phyloP scores from a whole-genome alignment of 2,888 invertebrate genomes.

The Andrena haemorrhoa region DNA sequence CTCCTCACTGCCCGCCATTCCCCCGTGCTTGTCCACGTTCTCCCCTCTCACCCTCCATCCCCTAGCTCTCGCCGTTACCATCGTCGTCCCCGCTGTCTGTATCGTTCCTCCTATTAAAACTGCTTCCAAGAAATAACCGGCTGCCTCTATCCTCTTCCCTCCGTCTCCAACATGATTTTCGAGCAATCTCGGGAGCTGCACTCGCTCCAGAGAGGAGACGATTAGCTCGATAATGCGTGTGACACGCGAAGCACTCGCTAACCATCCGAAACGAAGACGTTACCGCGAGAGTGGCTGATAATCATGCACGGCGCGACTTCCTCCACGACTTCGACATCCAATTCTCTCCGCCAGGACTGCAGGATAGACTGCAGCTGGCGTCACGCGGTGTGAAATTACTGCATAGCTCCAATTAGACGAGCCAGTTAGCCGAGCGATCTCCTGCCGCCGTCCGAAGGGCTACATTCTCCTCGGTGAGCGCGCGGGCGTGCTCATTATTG shows the following conservation, averaged over 20 bases:
- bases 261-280: conserved; percentile 30
- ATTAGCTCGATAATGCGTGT: conserved; percentile 19
- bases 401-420: conserved; percentile 35
- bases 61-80: conserved; percentile 15
- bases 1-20: conserved; percentile 6
- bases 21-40: background rate
- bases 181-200: background rate
- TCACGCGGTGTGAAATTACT: conserved; percentile 40
- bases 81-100: background rate
- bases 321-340: conserved; percentile 40
- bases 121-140: background rate
- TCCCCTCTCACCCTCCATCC: background rate
- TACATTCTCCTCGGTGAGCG: conserved; percentile 1
- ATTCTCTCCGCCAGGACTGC: conserved; percentile 18
- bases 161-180: background rate
- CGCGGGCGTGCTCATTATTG: background rate
- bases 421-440: conserved; percentile 22
- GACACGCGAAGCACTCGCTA: background rate
- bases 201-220: background rate
- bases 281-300: conserved; percentile 31
- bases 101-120: background rate
- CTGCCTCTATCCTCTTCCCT: background rate
- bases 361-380: conserved; percentile 31
- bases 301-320: conserved; percentile 39
- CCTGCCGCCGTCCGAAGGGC: conserved; percentile 13